Conservation (phyloP, 30 jellyfish, hydroid and myxozoan species). For the Chrysaora quinquecirrha region DNA sequence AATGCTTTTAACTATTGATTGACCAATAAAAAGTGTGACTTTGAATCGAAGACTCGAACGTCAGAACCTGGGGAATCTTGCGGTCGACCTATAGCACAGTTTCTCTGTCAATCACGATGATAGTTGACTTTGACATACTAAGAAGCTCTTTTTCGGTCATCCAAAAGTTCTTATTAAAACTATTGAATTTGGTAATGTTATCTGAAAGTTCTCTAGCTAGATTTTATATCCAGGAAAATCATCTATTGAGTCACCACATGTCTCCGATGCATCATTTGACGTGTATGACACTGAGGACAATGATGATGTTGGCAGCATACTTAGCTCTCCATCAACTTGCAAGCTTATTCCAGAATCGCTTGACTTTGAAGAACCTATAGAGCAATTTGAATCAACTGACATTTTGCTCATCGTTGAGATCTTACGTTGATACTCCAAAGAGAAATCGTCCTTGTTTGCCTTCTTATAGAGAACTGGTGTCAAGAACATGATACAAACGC, state of each 20-base stretch:
- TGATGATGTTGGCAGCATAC: background rate
- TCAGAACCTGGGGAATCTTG: too few species aligned
- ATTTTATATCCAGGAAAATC: too few species aligned
- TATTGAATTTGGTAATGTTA: too few species aligned
- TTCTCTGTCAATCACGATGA: background rate
- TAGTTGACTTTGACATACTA: background rate
- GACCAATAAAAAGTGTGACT: too few species aligned
- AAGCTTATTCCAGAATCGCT: conserved; percentile 56
- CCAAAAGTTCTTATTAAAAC: too few species aligned
- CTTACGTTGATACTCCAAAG: conserved; percentile 11
- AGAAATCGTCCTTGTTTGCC: background rate
- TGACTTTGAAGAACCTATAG: background rate
- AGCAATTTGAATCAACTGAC: background rate
- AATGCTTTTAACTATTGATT: too few species aligned
- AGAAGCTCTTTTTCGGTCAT: too few species aligned
- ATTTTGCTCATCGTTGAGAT: conserved; percentile 16
- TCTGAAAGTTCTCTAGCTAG: too few species aligned
- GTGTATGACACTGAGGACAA: background rate
- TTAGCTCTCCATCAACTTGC: conserved; percentile 4
- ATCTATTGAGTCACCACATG: too few species aligned
- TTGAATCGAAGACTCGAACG: too few species aligned
- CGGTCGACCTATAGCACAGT: background rate
- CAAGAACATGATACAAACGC: conserved; percentile 64
- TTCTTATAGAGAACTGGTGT: conserved; percentile 38
- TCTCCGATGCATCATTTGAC: too few species aligned